Evolutionary conservation across 2,888 invertebrate species (phyloP).

Genomic region (Agonum fuliginosum): DNA sequence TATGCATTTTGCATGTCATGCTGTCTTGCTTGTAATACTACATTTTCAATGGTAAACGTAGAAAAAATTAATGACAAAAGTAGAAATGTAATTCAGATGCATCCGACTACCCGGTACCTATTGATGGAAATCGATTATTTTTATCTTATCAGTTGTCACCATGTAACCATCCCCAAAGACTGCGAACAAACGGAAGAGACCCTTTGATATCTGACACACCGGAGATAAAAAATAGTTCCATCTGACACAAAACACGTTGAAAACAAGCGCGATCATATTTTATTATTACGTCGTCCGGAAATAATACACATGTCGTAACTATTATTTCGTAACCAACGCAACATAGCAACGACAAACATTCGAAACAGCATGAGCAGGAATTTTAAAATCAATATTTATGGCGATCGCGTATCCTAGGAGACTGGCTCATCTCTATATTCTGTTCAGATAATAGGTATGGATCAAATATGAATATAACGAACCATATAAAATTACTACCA

Average conservation of each 20-base stretch:
- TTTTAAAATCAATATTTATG: slow-evolving; percentile 54
- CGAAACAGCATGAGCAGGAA: slow-evolving; percentile 34
- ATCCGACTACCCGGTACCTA: no score
- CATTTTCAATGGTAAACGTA: no score
- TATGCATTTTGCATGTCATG: no score
- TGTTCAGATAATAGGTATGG: no score
- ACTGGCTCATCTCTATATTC: no score
- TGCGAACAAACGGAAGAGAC: background rate
- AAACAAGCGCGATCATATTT: slow-evolving; percentile 42
- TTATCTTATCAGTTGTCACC: slow-evolving; percentile 11
- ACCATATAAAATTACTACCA: no score
- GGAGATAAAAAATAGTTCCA: slow-evolving; percentile 36
- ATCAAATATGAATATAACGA: no score
- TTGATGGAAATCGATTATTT: slow-evolving; percentile 15
- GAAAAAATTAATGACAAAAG: no score
- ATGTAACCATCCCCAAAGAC: slow-evolving; percentile 6
- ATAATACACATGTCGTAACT: slow-evolving; percentile 50
- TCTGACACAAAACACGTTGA: slow-evolving; percentile 27
- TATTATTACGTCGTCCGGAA: slow-evolving; percentile 52
- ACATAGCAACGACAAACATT: slow-evolving; percentile 31
- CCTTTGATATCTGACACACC: slow-evolving; percentile 2
- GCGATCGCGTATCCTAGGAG: slow-evolving; percentile 25
- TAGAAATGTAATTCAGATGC: no score
- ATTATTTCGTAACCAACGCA: slow-evolving; percentile 46
- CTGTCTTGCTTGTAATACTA: no score